Base-by-base conservation (phyloP, 1,140 invertebrate genomes). In the Apis laboriosa region DNA sequence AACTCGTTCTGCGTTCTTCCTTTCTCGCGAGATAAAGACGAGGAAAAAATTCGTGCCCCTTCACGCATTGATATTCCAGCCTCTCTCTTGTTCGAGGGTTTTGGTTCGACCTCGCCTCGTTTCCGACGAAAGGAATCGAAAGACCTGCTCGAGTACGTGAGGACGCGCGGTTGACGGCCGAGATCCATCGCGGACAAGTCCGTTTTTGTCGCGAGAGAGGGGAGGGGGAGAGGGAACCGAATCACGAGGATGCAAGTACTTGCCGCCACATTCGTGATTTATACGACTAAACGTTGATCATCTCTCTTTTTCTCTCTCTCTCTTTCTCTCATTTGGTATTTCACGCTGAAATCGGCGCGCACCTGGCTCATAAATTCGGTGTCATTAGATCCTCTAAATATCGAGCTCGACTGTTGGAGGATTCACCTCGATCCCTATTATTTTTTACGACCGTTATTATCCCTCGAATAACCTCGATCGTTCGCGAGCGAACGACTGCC, bases 361-460 rank as follows among this genome's bases (percentile, higher is more conserved):
- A 78, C 66, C 81, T 83, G 81, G 51, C 5, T 34, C 58, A 72
- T 78, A 78, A 83, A 78, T 83, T 77, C 58, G 49, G 53, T 66
- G 73, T 80, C 68, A 74, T 87, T 81, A 81, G 56, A 66, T 84
- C 66, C 49, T 58, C 58, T 34, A 43, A 80, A 74, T 74, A 73
- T 87, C 71, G 61, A 53, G 51, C 63, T n/a, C n/a, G 56, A 19
- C 55, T 64, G 58, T 28, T 55, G 56, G 76, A 80, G 71, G 80
- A 83, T 72, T 51, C 71, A 58, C 56, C 76, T 80, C 43, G 72
- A 60, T 15, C 34, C 78, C 83, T 70, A 71, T 76, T 75, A 76
- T 72, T 75, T 77, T 81, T 84, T 73, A 83, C 77, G 86, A 87
- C 61, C 70, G 78, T 77, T 72, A 87, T 88, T 88, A 88, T 87